Evolutionary conservation across 2,888 invertebrate genomes (phyloP), one percentile per base, ranked within the genome.

Genomic region (Corbicula japonica): DNA sequence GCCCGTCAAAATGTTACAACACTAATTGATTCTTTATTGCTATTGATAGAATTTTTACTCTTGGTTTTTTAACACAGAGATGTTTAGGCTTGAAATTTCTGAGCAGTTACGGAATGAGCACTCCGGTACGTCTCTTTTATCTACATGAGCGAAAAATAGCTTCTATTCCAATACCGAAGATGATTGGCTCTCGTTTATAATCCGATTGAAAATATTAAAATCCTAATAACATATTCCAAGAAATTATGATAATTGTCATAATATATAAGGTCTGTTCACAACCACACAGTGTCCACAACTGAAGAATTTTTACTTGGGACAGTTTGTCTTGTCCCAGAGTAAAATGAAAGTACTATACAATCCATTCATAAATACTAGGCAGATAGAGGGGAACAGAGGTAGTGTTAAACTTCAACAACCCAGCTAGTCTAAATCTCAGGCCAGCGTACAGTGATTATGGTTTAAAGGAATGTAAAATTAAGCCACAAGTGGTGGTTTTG

Each of bases 301-400:
- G 76, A 69, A 60, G 65, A 62, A 50, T 32, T 52, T 54, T 79
- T 72, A 72, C 65, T 66, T 63, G 63, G 80, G 80, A 72, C 61
- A 60, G 41, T 70, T 65, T 74, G 58, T 75, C 50, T 56, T 75
- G 79, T 79, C 75, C 79, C 75, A 79, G 61, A 48, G 68, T 68
- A 76, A 76, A 63, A 80, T 70, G 80, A 80, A 76, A 76, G 80
- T 76, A 80, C 72, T 76, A 76, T 76, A 76, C 80, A 73, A 76
- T 76, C 80, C 80, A 80, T 80, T 80, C 80, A 80, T 80, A 80
- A 80, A 76, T 73, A 73, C 72, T 50, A 35, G 73, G 63, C 76
- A 68, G 72, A 52, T 50, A 44, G 80, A 46, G 80, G 52, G 38
- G 46, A 44, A 80, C 80, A 80, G 76, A 54, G 80, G 70, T 71